Conservation (phyloP, 1,140 invertebrate species). For the Venturia canescens region DNA sequence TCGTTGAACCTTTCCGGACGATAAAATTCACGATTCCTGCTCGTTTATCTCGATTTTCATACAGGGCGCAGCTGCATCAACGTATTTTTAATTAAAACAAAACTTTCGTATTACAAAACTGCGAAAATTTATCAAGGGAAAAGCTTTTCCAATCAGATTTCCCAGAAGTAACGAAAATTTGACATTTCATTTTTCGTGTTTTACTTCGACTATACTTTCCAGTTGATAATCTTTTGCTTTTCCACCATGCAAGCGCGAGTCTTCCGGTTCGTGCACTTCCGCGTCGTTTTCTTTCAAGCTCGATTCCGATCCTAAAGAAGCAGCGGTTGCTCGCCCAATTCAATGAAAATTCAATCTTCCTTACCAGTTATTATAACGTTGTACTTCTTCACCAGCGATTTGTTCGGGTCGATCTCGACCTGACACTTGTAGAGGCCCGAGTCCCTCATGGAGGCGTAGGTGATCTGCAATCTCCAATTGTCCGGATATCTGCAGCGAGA, state of each 20-base stretch:
- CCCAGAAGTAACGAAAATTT: too few relatives aligned
- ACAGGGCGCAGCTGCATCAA: neutral
- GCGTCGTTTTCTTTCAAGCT: too few relatives aligned
- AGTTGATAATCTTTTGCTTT: too few relatives aligned
- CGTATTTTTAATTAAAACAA: neutral
- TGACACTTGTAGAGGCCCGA: conserved; percentile 91
- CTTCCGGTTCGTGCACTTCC: too few relatives aligned
- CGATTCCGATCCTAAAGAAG: neutral
- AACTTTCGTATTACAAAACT: too few relatives aligned
- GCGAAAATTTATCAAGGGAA: too few relatives aligned
- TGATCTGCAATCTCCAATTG: conserved; percentile 89
- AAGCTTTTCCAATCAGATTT: too few relatives aligned
- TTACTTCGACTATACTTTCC: too few relatives aligned
- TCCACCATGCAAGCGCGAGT: too few relatives aligned
- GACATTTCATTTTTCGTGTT: too few relatives aligned
- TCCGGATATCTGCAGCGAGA: conserved; percentile 81
- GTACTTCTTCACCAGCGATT: conserved; percentile 68
- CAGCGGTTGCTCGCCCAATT: neutral
- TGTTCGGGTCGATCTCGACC: conserved; percentile 89
- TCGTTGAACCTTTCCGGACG: neutral
- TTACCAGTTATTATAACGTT: conserved; percentile 75
- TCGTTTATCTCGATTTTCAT: neutral
- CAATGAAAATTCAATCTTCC: neutral
- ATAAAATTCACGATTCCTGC: neutral
- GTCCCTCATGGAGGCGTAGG: conserved; percentile 84